Evolutionary conservation across 2,113 vertebrate species (phyloP).

Genomic region (Chionis minor): DNA sequence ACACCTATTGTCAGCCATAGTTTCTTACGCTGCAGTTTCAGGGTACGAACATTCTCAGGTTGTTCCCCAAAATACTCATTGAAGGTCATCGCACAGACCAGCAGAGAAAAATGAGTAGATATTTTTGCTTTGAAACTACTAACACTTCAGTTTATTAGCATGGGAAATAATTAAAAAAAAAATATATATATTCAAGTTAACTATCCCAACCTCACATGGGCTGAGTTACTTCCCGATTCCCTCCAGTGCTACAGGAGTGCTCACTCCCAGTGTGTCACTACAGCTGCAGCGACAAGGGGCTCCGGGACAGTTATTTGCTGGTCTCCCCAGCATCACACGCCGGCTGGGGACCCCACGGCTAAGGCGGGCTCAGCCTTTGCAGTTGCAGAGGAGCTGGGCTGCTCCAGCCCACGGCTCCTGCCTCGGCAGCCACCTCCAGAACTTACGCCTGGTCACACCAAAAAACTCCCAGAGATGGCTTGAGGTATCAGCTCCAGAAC

Average conservation of each 20-base stretch:
- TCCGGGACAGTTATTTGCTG: not conserved
- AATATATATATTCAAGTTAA: not conserved
- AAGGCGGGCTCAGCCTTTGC: not conserved
- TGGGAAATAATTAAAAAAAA: not conserved
- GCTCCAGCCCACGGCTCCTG: not conserved
- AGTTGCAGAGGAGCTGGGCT: not conserved
- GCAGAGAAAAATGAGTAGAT: not conserved
- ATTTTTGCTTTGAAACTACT: not conserved
- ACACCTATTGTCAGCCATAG: not conserved
- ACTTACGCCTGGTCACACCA: not conserved
- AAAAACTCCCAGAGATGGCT: not conserved
- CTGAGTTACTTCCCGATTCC: not conserved
- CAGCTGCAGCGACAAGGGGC: not conserved
- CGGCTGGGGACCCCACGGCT: not conserved
- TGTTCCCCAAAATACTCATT: not conserved
- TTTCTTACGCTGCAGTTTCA: not conserved
- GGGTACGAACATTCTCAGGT: not conserved
- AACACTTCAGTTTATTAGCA: not conserved
- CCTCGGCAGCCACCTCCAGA: not conserved
- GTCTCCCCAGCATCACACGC: not conserved
- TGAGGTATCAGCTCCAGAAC: not conserved
- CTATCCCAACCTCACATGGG: not conserved
- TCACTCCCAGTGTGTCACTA: not conserved
- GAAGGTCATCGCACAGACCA: not conserved
- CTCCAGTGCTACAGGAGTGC: not conserved